These are phyloP conservation scores for Aricia agestis DNA, from an alignment of 1,140 invertebrate genomes.

Conservation along the genomic window DNA sequence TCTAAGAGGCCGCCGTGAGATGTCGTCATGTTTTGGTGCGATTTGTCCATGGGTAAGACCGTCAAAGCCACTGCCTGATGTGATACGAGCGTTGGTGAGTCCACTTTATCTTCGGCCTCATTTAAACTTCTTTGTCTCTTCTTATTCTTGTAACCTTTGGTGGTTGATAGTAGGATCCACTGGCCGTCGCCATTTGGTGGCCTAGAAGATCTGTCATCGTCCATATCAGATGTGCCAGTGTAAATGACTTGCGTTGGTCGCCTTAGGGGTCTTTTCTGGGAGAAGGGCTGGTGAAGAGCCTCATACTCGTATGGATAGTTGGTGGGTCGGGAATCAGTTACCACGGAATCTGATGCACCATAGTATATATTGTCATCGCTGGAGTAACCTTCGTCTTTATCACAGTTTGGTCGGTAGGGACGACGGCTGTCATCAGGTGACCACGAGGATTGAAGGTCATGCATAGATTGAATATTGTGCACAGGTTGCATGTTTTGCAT, in stretches of 20 bases:
- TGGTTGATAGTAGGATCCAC: constrained; percentile 86
- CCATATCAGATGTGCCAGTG: constrained; percentile 50
- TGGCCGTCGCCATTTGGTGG: constrained; percentile 82
- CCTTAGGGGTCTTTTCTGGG: constrained; percentile 56
- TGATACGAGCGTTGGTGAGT: constrained; percentile 54
- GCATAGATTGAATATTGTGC: constrained; percentile 31
- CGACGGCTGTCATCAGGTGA: constrained; percentile 58
- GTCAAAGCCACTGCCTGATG: constrained; percentile 81
- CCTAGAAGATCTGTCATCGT: constrained; percentile 66
- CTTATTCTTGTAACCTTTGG: constrained; percentile 81
- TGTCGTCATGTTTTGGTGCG: constrained; percentile 81
- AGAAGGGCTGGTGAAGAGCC: constrained; percentile 52
- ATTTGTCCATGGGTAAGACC: constrained; percentile 79
- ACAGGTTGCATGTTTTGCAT: constrained; percentile 2
- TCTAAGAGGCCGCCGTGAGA: constrained; percentile 86
- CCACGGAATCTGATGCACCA: constrained; percentile 73
- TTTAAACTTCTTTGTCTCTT: constrained; percentile 70
- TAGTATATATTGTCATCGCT: constrained; percentile 58
- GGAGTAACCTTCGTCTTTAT: constrained; percentile 53
- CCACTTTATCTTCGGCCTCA: constrained; percentile 37
- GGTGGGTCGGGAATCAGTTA: constrained; percentile 81
- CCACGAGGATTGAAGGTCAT: constrained; percentile 53
- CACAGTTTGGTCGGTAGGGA: constrained; percentile 63
- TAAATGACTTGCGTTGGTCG: constrained; percentile 69
- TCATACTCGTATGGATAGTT: constrained; percentile 79